Conservation (phyloP, 2,797 vertebrate genomes). For the Pogoniulus pusillus region DNA sequence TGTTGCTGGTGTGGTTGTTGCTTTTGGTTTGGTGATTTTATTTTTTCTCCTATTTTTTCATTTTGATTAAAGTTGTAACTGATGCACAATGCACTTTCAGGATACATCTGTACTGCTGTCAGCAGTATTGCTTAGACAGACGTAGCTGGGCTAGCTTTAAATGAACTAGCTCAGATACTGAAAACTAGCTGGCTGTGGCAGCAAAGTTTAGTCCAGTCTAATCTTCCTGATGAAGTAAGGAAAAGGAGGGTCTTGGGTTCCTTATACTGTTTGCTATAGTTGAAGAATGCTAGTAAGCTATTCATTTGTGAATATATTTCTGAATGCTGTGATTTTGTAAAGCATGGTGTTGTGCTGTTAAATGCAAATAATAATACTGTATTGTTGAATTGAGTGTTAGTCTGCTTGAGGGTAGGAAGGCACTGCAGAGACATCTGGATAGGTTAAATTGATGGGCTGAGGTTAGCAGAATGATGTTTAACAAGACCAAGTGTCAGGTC, state of each 20-base stretch:
- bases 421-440: too few species aligned
- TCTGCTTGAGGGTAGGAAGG: too few species aligned
- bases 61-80: conserved; percentile 15
- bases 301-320: background rate
- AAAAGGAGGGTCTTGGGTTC: background rate
- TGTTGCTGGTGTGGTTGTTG: background rate
- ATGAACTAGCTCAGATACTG: background rate
- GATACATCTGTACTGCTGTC: conserved; percentile 19
- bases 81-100: background rate
- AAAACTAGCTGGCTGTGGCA: background rate
- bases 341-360: accelerated
- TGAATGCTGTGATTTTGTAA: background rate
- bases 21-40: background rate
- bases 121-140: background rate
- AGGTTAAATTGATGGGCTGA: too few species aligned
- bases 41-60: background rate
- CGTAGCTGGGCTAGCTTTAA: background rate
- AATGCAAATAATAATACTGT: background rate
- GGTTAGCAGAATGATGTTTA: too few species aligned
- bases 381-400: too few species aligned
- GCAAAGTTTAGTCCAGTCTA: background rate
- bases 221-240: background rate
- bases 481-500: too few species aligned
- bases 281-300: background rate
- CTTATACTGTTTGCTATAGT: background rate